phyloP scores from a whole-genome alignment of 2,113 vertebrate genomes.

The Callionymus lyra region DNA sequence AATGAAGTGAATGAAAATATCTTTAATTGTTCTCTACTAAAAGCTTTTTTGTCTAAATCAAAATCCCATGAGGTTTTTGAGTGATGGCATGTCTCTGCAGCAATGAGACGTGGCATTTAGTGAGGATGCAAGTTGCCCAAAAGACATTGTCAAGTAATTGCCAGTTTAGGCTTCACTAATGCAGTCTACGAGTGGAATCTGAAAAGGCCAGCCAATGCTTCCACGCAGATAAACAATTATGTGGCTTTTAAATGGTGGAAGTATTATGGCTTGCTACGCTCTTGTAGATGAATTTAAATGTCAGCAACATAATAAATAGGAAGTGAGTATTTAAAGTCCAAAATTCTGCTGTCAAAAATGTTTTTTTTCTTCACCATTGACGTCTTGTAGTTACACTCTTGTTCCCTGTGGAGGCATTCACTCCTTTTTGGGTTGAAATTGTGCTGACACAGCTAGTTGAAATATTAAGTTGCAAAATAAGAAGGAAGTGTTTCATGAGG shows the following conservation, averaged over 20 bases:
- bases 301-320: constrained; percentile 55
- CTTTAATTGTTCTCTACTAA: too few relatives aligned
- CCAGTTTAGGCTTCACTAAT: constrained; percentile 68
- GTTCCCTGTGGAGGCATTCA: too few relatives aligned
- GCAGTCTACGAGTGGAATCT: constrained; percentile 61
- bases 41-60: too few relatives aligned
- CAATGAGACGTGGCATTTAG: constrained; percentile 59
- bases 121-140: constrained; percentile 52
- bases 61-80: constrained; percentile 18
- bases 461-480: constrained; percentile 50
- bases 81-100: constrained; percentile 38
- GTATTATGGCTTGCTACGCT: constrained; percentile 57
- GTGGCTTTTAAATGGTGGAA: constrained; percentile 58
- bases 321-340: constrained; percentile 20
- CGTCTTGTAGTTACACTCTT: too few relatives aligned
- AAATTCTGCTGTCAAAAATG: constrained; percentile 2
- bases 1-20: too few relatives aligned
- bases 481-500: constrained; percentile 26
- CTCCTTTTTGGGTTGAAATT: constrained; percentile 1
- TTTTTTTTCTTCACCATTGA: not conserved
- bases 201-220: constrained; percentile 66
- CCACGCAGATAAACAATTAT: constrained; percentile 71
- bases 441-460: constrained; percentile 54
- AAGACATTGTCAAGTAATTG: constrained; percentile 66
- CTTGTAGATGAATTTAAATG: constrained; percentile 64